Evolutionary conservation across 2,888 invertebrate species (phyloP), one percentile per base, ranked within the genome.

Genomic region (Ypsolopha scabrella): DNA sequence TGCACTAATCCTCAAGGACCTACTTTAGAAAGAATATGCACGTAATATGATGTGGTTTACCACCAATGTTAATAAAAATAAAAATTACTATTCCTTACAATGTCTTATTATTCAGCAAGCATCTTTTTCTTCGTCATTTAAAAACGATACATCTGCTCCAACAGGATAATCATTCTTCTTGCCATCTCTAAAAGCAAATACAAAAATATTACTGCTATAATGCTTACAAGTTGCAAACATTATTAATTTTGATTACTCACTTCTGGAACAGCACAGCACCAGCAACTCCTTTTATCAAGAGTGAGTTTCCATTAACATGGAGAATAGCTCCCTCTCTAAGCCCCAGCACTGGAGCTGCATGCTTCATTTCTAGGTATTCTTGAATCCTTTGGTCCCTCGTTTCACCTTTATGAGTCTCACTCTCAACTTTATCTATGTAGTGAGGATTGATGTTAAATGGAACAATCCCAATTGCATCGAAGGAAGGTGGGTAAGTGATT

Each of bases 381-480:
- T 64, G 58, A 54, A 94, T 91, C 61, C 94, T 87, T 64, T 92
- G 88, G 64, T 93, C 93, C 60, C 94, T 87, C 2, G 94, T 93
- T 76, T 94, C 94, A 10, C 94, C 94, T 80, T 91, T 92, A 69
- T 94, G 94, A 41, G 74, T 91, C 46, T 87, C 87, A 60, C 74
- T 87, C 8, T 83, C 76, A 58, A 90, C 85, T 34, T 88, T 72
- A 57, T 94, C 94, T 59, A 92, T 74, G 67, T 93, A 95, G 74
- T 95, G 95, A 8, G 95, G 94, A 72, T 95, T 95, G 54, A 95
- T 94, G 70, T 95, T 94, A 70, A 94, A 94, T 6, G 93, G 93
- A 10, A 95, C 90, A 51, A 95, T 81, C 39, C 87, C 86, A 46
- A 95, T 81, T 0, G 92, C 94, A 56, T 90, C 82, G 75, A 94